A percentile compares a stretch with the other conserved stretches of the same genome.
Conservation (phyloP, 1,140 invertebrate genomes). For the silkworm (Bombyx mori) region DNA sequence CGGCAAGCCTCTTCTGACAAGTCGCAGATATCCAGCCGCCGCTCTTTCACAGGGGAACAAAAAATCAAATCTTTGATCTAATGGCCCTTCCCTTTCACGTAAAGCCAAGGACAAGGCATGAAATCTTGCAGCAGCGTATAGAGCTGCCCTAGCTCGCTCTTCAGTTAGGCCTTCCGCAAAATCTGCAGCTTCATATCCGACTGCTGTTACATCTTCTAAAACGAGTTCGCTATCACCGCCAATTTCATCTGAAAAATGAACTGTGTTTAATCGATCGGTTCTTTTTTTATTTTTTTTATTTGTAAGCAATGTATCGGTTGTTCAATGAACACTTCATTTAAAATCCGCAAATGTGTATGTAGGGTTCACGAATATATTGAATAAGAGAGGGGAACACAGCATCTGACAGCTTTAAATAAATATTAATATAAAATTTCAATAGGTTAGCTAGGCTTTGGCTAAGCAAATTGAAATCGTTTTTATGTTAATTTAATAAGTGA, state of each 20-base stretch:
- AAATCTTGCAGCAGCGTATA: conserved; percentile 78
- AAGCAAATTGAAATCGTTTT: too few relatives aligned
- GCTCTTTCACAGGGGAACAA: conserved; percentile 82
- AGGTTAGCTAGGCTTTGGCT: too few relatives aligned
- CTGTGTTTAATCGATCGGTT: neutral
- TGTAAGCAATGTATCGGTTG: too few relatives aligned
- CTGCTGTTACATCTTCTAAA: conserved; percentile 63
- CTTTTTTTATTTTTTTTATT: neutral
- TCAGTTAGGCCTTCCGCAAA: conserved; percentile 80
- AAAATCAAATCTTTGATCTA: conserved; percentile 80
- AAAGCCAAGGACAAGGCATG: conserved; percentile 80
- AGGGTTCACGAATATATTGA: too few relatives aligned
- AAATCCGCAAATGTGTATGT: too few relatives aligned
- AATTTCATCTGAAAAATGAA: conserved; percentile 54
- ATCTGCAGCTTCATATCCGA: conserved; percentile 67
- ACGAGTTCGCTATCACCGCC: conserved; percentile 74
- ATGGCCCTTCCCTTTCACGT: conserved; percentile 74
- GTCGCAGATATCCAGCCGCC: conserved; percentile 82
- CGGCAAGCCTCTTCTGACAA: conserved; percentile 81
- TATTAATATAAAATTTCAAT: too few relatives aligned
- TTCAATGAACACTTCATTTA: too few relatives aligned
- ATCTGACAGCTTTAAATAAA: too few relatives aligned
- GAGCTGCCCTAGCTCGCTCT: conserved; percentile 74
- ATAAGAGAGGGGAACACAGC: too few relatives aligned
- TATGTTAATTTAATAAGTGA: too few relatives aligned